phyloP scores from a whole-genome alignment of 2,797 vertebrate species.

The Takifugu ocellatus region DNA sequence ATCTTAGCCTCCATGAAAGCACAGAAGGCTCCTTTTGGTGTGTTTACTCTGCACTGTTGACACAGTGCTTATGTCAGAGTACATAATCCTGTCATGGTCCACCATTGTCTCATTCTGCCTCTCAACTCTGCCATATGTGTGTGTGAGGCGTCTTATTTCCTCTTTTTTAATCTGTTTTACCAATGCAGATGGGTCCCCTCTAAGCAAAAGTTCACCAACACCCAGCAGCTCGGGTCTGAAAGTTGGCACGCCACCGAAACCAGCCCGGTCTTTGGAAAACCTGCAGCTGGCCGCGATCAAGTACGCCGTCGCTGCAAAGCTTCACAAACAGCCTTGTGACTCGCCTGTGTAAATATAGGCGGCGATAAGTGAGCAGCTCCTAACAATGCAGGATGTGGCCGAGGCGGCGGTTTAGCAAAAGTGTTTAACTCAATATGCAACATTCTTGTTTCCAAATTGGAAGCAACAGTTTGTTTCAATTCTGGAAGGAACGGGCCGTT shows the following conservation, averaged over 20 bases:
- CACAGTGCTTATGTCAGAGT: slow-evolving; percentile 5
- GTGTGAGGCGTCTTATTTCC: background rate
- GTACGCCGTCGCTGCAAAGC: slow-evolving; percentile 26
- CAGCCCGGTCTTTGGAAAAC: slow-evolving; percentile 50
- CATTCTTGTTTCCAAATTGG: slow-evolving; percentile 3
- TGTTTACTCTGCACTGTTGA: slow-evolving; percentile 30
- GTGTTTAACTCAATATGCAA: slow-evolving; percentile 8
- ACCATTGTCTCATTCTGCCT: background rate
- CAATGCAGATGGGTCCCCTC: slow-evolving; percentile 52
- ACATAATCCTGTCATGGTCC: background rate
- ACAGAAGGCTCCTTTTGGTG: slow-evolving; percentile 77
- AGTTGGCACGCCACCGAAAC: slow-evolving; percentile 48
- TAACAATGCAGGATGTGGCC: slow-evolving; percentile 21
- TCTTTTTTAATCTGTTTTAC: background rate
- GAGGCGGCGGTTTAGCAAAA: background rate
- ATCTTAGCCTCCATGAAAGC: slow-evolving; percentile 91
- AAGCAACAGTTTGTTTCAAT: slow-evolving; percentile 5
- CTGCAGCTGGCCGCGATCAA: slow-evolving; percentile 30
- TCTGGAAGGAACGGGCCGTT: background rate
- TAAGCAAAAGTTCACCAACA: slow-evolving; percentile 35
- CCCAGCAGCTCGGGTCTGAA: slow-evolving; percentile 35
- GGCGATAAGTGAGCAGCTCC: slow-evolving; percentile 42
- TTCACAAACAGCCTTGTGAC: slow-evolving; percentile 57
- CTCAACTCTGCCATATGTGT: background rate
- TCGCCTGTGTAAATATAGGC: slow-evolving; percentile 73